Percentiles rank a stretch among this genome's conserved stretches.
phyloP scores from a whole-genome alignment of 2,113 vertebrate species.

The Scophthalmus maximus region DNA sequence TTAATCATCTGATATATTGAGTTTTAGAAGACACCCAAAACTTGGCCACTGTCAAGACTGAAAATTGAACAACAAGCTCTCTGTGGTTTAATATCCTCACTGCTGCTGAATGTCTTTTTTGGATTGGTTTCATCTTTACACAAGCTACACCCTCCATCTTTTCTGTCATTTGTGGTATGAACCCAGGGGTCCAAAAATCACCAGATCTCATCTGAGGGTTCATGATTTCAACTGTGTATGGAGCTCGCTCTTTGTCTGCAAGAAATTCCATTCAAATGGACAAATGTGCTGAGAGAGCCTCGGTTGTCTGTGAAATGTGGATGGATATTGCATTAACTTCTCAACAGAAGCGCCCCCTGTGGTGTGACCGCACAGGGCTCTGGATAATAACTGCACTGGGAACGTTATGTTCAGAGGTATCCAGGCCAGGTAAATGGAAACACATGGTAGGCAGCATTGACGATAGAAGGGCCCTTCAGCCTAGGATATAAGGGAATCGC shows the following conservation, averaged over 20 bases:
- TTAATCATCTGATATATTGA: constrained; percentile 74
- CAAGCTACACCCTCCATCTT: constrained; percentile 61
- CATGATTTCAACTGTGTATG: constrained; percentile 32
- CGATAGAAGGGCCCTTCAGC: constrained; percentile 7
- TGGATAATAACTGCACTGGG: constrained; percentile 74
- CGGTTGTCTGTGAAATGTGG: constrained; percentile 59
- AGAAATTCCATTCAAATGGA: constrained; percentile 57
- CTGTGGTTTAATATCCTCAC: constrained; percentile 57
- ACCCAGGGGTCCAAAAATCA: constrained; percentile 50
- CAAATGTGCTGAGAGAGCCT: constrained; percentile 58
- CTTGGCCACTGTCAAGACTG: constrained; percentile 31
- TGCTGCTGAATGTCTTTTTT: constrained; percentile 60
- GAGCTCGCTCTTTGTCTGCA: constrained; percentile 29
- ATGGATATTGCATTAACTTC: constrained; percentile 76
- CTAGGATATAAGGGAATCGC: constrained; percentile 37
- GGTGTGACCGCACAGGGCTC: constrained; percentile 61
- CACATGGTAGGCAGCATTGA: constrained; percentile 68
- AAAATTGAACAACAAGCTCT: constrained; percentile 42
- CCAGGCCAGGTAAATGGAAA: constrained; percentile 80
- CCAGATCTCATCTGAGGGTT: constrained; percentile 31
- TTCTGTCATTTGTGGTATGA: constrained; percentile 58
- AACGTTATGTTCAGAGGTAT: constrained; percentile 63
- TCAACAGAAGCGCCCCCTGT: constrained; percentile 71
- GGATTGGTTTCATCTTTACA: constrained; percentile 61
- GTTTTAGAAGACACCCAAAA: constrained; percentile 52